phyloP scores from a whole-genome alignment of 2,797 vertebrate species.

The Carapus acus region DNA sequence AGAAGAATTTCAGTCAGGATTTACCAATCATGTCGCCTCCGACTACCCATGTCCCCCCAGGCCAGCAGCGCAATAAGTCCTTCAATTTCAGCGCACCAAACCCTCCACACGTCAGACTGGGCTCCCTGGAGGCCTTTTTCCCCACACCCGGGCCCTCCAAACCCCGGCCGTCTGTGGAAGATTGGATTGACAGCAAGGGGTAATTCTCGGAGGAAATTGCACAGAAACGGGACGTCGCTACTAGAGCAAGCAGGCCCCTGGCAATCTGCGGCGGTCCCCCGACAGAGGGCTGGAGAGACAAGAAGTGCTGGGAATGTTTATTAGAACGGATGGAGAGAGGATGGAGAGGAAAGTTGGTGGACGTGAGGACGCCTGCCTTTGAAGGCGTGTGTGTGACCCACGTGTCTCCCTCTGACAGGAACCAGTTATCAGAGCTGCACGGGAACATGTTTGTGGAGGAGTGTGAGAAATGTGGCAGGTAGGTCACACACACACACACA shows the following conservation, averaged over 20 bases:
- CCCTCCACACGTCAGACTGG: constrained; percentile 9
- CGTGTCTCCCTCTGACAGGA: constrained; percentile 63
- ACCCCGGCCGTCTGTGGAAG: not conserved
- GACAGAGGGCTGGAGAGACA: constrained; percentile 12
- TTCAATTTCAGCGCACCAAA: constrained; percentile 10
- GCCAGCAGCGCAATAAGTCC: constrained; percentile 35
- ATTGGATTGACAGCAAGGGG: constrained; percentile 1
- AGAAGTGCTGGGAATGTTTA: constrained; percentile 20
- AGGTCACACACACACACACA: constrained; percentile 45
- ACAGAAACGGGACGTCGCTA: not conserved
- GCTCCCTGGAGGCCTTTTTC: constrained; percentile 32
- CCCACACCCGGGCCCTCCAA: constrained; percentile 13
- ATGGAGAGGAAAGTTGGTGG: constrained; percentile 4
- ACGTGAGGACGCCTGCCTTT: not conserved
- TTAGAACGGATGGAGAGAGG: not conserved
- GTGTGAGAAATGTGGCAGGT: constrained; percentile 93
- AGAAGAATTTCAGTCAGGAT: constrained; percentile 19
- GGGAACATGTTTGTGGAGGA: constrained; percentile 99
- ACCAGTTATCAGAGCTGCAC: constrained; percentile 89
- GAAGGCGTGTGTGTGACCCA: constrained; percentile 7
- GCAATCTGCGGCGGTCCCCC: constrained; percentile 4
- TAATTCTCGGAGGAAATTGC: constrained; percentile 35
- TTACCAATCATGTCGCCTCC: constrained; percentile 13
- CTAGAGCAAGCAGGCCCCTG: constrained; percentile 21
- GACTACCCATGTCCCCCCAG: constrained; percentile 26